Evolutionary conservation across 2,113 vertebrate genomes (phyloP).

Genomic region (Brienomyrus brachyistius): DNA sequence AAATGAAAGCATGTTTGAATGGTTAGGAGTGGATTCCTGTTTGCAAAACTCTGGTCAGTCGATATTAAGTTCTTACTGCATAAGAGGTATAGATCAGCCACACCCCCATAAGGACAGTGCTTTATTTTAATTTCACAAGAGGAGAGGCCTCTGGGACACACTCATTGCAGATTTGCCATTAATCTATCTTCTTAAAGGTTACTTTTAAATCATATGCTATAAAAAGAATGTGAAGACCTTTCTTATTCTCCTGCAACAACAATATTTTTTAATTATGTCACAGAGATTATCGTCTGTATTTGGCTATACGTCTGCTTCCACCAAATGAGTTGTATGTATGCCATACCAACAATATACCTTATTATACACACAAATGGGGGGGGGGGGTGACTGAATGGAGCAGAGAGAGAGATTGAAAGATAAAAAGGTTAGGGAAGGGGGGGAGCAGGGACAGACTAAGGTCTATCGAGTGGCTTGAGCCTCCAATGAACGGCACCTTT

Average conservation of each 20-base stretch:
- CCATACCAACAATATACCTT: neutral
- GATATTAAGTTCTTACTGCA: neutral
- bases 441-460: neutral
- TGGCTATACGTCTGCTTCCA: neutral
- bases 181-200: neutral
- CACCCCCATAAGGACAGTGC: neutral
- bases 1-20: neutral
- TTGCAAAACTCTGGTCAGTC: neutral
- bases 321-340: neutral
- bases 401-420: neutral
- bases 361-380: neutral
- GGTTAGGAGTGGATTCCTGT: neutral
- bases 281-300: neutral
- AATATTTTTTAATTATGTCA: neutral
- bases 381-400: neutral
- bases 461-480: neutral
- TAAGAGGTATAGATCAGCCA: neutral
- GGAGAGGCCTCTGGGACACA: neutral
- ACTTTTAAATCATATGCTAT: neutral
- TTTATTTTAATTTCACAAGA: neutral
- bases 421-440: neutral
- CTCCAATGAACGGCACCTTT: neutral
- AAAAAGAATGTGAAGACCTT: neutral
- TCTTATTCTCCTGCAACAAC: constrained; percentile 41
- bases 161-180: neutral